A percentile compares a stretch with the other conserved stretches of the same genome.
These are phyloP conservation scores for Sminthopsis crassicaudata DNA, from an alignment of 2,113 vertebrate species.

Conservation along the genomic window DNA sequence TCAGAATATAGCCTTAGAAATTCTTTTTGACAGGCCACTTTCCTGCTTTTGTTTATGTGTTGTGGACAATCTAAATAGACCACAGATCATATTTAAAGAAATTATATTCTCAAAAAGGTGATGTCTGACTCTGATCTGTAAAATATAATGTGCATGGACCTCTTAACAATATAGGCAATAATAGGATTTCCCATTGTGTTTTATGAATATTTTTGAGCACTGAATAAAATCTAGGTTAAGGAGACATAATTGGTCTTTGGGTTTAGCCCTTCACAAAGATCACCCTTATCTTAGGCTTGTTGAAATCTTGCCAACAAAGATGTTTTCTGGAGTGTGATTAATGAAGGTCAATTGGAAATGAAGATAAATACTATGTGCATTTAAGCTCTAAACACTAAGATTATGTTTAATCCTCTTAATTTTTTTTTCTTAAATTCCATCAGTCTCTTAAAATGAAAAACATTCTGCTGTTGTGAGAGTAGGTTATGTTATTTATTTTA, in stretches of 20 bases:
- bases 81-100: background rate
- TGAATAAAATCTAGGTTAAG: slow-evolving; percentile 11
- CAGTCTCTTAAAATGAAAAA: slow-evolving; percentile 30
- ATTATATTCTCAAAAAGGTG: background rate
- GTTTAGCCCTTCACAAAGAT: background rate
- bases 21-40: slow-evolving; percentile 1
- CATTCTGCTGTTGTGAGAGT: background rate
- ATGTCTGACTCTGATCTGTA: background rate
- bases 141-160: background rate
- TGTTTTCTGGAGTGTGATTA: slow-evolving; percentile 38
- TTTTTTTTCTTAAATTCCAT: background rate
- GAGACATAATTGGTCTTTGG: background rate
- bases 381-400: slow-evolving; percentile 6
- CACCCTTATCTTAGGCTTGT: slow-evolving; percentile 1
- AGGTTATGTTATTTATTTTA: slow-evolving; percentile 9
- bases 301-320: background rate
- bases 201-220: slow-evolving; percentile 17
- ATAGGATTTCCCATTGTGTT: background rate
- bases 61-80: background rate
- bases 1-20: background rate
- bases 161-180: background rate
- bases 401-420: slow-evolving; percentile 36
- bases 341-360: slow-evolving; percentile 19
- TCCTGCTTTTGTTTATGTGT: background rate
- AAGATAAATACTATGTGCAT: slow-evolving; percentile 15